These are phyloP conservation scores for Sakesphorus luctuosus DNA, from an alignment of 2,113 vertebrate genomes.

Conservation along the genomic window DNA sequence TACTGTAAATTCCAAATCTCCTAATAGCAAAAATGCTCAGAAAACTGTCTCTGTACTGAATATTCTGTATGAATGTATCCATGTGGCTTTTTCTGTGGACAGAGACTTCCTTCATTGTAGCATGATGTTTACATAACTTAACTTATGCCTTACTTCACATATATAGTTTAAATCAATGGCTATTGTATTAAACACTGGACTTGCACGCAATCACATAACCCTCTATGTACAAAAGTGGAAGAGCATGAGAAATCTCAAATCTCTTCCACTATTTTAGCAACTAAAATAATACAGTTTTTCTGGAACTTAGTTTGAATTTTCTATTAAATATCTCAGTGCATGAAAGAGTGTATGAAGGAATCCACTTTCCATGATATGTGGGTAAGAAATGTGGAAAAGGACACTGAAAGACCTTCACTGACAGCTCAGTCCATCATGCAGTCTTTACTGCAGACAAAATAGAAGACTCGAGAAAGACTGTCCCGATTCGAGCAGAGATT, in stretches of 20 bases:
- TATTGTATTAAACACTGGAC: not conserved
- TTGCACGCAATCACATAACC: not conserved
- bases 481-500: not conserved
- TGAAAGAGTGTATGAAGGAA: not conserved
- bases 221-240: not conserved
- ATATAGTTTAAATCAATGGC: not conserved
- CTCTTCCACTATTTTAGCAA: not conserved
- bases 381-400: not conserved
- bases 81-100: not conserved
- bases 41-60: not conserved
- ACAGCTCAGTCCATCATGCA: rapidly evolving
- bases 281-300: not conserved
- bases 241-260: not conserved
- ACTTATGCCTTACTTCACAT: not conserved
- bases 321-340: not conserved
- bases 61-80: not conserved
- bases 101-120: not conserved
- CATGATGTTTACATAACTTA: not conserved
- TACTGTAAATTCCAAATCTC: not conserved
- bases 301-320: not conserved
- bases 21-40: not conserved
- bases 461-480: not conserved
- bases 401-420: not conserved
- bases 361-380: not conserved
- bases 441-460: not conserved